Conservation (phyloP, 2,888 invertebrate species). For the Pyrrhia umbra region DNA sequence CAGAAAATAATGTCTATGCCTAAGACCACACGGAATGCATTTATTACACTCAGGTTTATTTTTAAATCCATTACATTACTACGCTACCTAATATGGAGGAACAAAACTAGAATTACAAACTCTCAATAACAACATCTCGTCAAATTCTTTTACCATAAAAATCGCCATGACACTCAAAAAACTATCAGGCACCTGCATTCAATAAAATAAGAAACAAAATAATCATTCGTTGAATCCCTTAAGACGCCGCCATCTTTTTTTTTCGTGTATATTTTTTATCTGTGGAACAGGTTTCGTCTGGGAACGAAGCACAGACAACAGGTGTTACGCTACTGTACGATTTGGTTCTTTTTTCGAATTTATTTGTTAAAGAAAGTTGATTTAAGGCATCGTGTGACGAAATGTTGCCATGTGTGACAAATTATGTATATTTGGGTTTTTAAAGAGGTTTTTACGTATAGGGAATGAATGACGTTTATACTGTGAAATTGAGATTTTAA, state of each 20-base stretch:
- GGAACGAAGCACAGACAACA: slow-evolving; percentile 82
- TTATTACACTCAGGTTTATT: slow-evolving; percentile 20
- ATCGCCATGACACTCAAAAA: slow-evolving; percentile 61
- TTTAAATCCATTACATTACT: slow-evolving; percentile 21
- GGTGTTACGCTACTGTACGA: slow-evolving; percentile 82
- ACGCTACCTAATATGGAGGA: slow-evolving; percentile 32
- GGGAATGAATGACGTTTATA: slow-evolving; percentile 28
- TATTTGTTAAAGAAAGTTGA: slow-evolving; percentile 64
- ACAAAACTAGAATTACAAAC: slow-evolving; percentile 10
- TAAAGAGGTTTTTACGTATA: slow-evolving; percentile 24
- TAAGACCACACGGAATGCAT: slow-evolving; percentile 29
- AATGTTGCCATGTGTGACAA: slow-evolving; percentile 64
- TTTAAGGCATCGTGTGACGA: slow-evolving; percentile 68
- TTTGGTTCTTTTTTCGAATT: slow-evolving; percentile 64
- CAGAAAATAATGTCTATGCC: not conserved
- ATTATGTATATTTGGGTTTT: slow-evolving; percentile 62
- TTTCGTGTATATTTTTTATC: slow-evolving; percentile 70
- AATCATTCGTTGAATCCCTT: slow-evolving; percentile 69
- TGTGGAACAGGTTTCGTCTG: slow-evolving; percentile 82
- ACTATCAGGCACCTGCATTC: slow-evolving; percentile 71
- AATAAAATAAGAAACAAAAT: slow-evolving; percentile 80
- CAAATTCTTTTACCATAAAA: slow-evolving; percentile 60
- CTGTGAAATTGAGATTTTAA: slow-evolving; percentile 55
- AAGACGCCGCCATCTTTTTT: slow-evolving; percentile 73
- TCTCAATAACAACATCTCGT: slow-evolving; percentile 39